These are phyloP conservation scores for Thamnaconus septentrionalis DNA, from an alignment of 2,113 vertebrate genomes.

Conservation along the genomic window DNA sequence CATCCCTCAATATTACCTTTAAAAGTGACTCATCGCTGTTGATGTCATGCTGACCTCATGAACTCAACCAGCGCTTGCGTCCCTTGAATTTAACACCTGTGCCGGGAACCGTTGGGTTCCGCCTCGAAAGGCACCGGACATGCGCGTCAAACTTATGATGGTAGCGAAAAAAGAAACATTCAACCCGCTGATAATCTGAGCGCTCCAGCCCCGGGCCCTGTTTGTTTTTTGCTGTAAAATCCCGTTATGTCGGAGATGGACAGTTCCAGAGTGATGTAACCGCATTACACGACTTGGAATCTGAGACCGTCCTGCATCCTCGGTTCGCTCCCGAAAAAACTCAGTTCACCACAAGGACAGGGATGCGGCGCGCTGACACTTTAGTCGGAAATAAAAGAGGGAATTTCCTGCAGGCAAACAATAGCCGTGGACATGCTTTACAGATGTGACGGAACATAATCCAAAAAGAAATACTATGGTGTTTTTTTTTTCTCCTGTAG, in stretches of 20 bases:
- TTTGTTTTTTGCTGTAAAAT: slow-evolving; percentile 28
- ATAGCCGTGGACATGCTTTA: not conserved
- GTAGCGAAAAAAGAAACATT: not conserved
- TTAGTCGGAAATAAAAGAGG: slow-evolving; percentile 1
- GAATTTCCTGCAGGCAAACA: slow-evolving; percentile 11
- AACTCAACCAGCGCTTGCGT: too few relatives aligned
- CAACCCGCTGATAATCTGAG: slow-evolving; percentile 1
- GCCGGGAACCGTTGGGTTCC: too few relatives aligned
- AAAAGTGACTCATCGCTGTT: too few relatives aligned
- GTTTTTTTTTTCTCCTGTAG: too few relatives aligned
- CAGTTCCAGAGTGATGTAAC: slow-evolving; percentile 44
- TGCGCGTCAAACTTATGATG: not conserved
- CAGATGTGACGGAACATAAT: slow-evolving; percentile 7
- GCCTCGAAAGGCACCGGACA: too few relatives aligned
- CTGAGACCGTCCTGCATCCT: slow-evolving; percentile 14
- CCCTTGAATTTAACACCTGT: too few relatives aligned
- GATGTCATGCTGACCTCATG: too few relatives aligned
- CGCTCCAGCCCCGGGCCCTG: slow-evolving; percentile 19
- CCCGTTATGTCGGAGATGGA: slow-evolving; percentile 18
- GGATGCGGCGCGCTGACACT: not conserved
- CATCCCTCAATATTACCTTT: too few relatives aligned
- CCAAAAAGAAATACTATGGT: slow-evolving; percentile 15
- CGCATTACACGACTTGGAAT: slow-evolving; percentile 33
- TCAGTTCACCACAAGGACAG: slow-evolving; percentile 33
- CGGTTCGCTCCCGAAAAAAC: slow-evolving; percentile 11